Conservation (phyloP, 2,113 vertebrate species). For the Macrotis lagotis region DNA sequence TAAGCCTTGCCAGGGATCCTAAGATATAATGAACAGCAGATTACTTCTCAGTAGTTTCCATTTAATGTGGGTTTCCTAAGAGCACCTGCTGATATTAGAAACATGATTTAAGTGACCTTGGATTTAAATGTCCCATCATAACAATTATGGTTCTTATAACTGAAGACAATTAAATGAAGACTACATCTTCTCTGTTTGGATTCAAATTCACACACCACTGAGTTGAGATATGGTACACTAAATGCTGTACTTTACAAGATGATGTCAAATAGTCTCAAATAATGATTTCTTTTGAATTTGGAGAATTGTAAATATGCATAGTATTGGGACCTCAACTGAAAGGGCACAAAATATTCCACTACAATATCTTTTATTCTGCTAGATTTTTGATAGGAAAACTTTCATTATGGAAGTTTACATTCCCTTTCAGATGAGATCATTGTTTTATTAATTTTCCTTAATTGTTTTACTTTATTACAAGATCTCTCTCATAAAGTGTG, state of each 20-base stretch:
- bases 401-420: constrained; percentile 17
- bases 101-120: constrained; percentile 78
- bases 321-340: constrained; percentile 2
- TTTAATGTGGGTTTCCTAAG: constrained; percentile 63
- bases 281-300: constrained; percentile 69
- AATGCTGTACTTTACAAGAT: constrained; percentile 72
- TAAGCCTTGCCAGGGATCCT: constrained; percentile 53
- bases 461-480: neutral
- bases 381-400: constrained; percentile 59
- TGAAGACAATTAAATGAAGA: constrained; percentile 80
- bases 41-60: constrained; percentile 70
- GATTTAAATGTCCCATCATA: constrained; percentile 76
- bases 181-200: constrained; percentile 78
- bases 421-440: neutral
- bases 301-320: constrained; percentile 70
- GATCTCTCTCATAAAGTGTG: neutral
- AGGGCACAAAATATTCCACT: neutral
- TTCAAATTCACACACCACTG: constrained; percentile 79
- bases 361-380: constrained; percentile 30
- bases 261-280: constrained; percentile 62
- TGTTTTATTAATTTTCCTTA: constrained; percentile 15
- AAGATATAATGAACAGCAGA: constrained; percentile 74
- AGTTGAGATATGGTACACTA: constrained; percentile 75
- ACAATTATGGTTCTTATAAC: constrained; percentile 79
- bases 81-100: constrained; percentile 75